Base-by-base conservation (phyloP, 2,888 invertebrate genomes). In the Lepidochitona cinerea region DNA sequence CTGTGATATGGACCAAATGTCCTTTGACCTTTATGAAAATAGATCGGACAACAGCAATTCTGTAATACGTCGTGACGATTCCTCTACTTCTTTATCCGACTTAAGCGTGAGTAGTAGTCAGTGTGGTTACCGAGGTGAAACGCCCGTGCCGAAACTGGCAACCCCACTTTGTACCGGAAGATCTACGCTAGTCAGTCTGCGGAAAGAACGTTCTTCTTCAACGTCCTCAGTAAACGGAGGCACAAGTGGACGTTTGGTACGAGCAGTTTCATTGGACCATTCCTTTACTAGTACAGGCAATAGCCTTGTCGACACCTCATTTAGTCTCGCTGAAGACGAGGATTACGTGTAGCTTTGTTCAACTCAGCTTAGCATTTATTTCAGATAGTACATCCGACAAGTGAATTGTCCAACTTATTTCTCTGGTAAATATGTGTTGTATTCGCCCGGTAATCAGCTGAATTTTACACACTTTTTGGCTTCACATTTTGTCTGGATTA, bases 161-260 rank as follows among this genome's bases (percentile, higher is more conserved):
- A 84, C 82, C n/a, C 87, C 87, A 6, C 74, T 87, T 18, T 85
- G 84, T 18, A 87, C 87, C 0, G 87, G 86, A 3, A 78, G 87
- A 49, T 83, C 82, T 14, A 84, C 84, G 12, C 73, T 87, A 29
- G 79, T 87, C 52, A 80, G 81, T 33, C 80, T 79, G 29, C 79
- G 77, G 18, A 77, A 80, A 52, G 81, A 82, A 23, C 54, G 54
- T 23, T 54, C 12, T 54, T 9, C 54, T 7, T 54, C 54, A 6
- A 23, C 7, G n/a, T 18, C 54, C 7, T 12, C 54, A n/a, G 26
- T 41, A 41, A 9, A 41, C 9, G 41, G 6, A 7, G 54, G 72
- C 74, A 76, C 35, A 78, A 75, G 29, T 76, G 78, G 49, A 74
- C 68, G 76, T 64, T 59, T 80, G 41, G 74, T 78, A 0, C 72